phyloP scores from a whole-genome alignment of 1,140 invertebrate genomes.

The Neodiprion pinetum region DNA sequence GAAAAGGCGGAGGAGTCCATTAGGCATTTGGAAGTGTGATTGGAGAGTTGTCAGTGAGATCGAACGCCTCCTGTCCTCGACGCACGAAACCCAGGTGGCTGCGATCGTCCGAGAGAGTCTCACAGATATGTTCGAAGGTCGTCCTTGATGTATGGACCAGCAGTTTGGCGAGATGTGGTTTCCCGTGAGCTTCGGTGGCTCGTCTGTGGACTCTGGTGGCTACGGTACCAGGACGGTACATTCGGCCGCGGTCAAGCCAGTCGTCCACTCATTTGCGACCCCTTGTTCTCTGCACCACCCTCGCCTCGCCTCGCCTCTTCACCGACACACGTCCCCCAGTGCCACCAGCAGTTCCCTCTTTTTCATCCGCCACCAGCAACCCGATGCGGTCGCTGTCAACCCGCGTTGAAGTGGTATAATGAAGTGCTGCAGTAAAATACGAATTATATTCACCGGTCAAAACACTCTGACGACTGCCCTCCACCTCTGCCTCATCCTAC shows the following conservation, averaged over 20 bases:
- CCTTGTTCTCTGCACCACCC: conserved; percentile 43
- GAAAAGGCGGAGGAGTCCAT: too few species aligned
- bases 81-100: too few species aligned
- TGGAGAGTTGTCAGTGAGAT: too few species aligned
- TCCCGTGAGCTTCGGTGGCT: neutral
- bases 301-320: conserved; percentile 39
- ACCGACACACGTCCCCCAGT: conserved; percentile 16
- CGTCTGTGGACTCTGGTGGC: neutral
- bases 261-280: conserved; percentile 51
- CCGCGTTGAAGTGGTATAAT: conserved; percentile 7
- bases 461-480: neutral
- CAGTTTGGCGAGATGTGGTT: neutral
- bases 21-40: too few species aligned
- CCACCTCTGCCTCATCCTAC: too few species aligned
- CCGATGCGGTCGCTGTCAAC: neutral
- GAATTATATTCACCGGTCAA: conserved; percentile 5
- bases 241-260: conserved; percentile 43
- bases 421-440: conserved; percentile 2
- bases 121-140: neutral
- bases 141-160: conserved; percentile 2
- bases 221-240: conserved; percentile 16
- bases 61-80: too few species aligned
- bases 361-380: neutral
- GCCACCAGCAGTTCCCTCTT: conserved; percentile 1
- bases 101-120: too few species aligned